Percentiles rank a stretch among this genome's conserved stretches.
Evolutionary conservation across 2,113 vertebrate species (phyloP).

Genomic region (Crotalus horridus): DNA sequence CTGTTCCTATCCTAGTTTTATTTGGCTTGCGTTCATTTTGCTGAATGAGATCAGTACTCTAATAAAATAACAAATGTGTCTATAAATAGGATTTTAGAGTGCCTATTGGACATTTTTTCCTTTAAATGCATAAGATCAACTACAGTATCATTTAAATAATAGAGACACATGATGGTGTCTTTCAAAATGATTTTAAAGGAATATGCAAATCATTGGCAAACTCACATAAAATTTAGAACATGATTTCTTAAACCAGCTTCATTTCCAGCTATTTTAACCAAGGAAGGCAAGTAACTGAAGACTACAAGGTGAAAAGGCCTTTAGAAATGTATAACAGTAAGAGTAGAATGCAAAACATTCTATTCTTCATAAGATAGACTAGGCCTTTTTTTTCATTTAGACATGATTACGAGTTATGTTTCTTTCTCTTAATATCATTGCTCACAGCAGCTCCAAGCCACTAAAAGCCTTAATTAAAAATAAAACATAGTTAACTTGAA

Average conservation of each 20-base stretch:
- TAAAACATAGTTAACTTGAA: conserved; percentile 2
- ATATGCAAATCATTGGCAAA: not conserved
- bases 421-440: conserved; percentile 19
- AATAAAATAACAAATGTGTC: conserved; percentile 10
- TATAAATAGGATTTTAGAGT: not conserved
- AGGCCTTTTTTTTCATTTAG: not conserved
- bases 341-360: not conserved
- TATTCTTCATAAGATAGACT: conserved; percentile 11
- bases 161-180: not conserved
- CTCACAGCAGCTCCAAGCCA: not conserved
- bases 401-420: conserved; percentile 28
- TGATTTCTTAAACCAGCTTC: not conserved
- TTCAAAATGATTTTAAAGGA: not conserved
- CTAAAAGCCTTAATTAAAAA: not conserved
- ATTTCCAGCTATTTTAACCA: not conserved
- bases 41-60: accelerated
- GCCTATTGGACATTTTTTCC: not conserved
- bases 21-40: conserved; percentile 10
- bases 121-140: not conserved
- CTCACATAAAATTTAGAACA: not conserved
- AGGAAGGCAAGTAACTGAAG: not conserved
- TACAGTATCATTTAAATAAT: not conserved
- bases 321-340: not conserved
- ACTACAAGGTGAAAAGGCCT: not conserved
- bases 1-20: not conserved